Conservation (phyloP, 2,888 invertebrate species). For the Clunio marinus region DNA sequence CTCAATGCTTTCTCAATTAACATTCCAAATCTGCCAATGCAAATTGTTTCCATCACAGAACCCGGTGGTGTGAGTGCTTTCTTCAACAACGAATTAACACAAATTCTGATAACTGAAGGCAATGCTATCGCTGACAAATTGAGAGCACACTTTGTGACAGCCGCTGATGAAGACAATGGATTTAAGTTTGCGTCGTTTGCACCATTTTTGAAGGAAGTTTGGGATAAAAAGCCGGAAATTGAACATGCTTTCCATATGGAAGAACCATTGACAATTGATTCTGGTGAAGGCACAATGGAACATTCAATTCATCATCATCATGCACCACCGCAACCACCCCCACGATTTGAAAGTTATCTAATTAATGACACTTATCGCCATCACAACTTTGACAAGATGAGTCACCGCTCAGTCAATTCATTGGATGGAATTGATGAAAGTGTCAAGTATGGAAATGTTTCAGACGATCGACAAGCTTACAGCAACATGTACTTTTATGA, state of each 20-base stretch:
- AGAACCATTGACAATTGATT: slow-evolving; percentile 60
- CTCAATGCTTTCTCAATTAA: slow-evolving; percentile 89
- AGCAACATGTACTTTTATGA: slow-evolving; percentile 38
- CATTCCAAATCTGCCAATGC: slow-evolving; percentile 87
- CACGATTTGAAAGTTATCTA: slow-evolving; percentile 74
- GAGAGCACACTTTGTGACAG: slow-evolving; percentile 88
- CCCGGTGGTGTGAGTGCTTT: slow-evolving; percentile 84
- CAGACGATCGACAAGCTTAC: slow-evolving; percentile 30
- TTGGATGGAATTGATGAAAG: slow-evolving; percentile 34
- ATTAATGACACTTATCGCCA: slow-evolving; percentile 51
- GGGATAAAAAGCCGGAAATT: slow-evolving; percentile 93
- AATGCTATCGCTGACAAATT: slow-evolving; percentile 86
- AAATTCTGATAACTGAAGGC: slow-evolving; percentile 87
- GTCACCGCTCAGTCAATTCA: slow-evolving; percentile 34
- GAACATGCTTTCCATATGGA: slow-evolving; percentile 89
- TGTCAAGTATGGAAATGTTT: slow-evolving; percentile 26
- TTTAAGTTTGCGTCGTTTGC: slow-evolving; percentile 91
- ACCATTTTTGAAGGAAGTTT: slow-evolving; percentile 93
- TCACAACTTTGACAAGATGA: slow-evolving; percentile 38
- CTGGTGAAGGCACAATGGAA: slow-evolving; percentile 67
- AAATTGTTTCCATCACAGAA: slow-evolving; percentile 90
- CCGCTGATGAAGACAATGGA: slow-evolving; percentile 70
- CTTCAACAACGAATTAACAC: slow-evolving; percentile 84
- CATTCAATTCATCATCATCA: slow-evolving; percentile 63
- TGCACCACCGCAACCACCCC: slow-evolving; percentile 64